These are phyloP conservation scores for Spilarctia lutea DNA, from an alignment of 2,888 invertebrate genomes.

Conservation along the genomic window DNA sequence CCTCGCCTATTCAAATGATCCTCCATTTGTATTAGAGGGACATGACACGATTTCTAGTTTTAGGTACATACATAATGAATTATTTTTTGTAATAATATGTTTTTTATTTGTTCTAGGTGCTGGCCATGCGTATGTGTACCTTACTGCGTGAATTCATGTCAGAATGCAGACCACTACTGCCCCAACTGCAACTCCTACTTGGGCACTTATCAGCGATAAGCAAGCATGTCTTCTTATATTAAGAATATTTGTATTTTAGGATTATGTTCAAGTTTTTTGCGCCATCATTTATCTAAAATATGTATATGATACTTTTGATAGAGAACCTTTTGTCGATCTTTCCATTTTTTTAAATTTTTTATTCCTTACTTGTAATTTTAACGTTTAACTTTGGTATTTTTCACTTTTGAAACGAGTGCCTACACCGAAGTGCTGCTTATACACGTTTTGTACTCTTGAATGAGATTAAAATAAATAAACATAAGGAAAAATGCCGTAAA, in stretches of 20 bases:
- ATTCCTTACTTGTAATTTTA: background rate
- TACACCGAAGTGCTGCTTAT: constrained; percentile 10
- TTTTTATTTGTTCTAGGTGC: constrained; percentile 66
- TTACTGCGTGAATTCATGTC: constrained; percentile 86
- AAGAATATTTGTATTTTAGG: constrained; percentile 14
- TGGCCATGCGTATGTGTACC: constrained; percentile 87
- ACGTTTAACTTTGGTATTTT: constrained; percentile 8
- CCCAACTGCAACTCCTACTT: constrained; percentile 85
- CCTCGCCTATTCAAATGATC: too few species aligned
- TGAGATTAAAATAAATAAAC: constrained; percentile 14
- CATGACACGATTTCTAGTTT: background rate
- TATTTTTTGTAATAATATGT: background rate
- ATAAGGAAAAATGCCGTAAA: background rate
- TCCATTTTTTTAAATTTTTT: background rate
- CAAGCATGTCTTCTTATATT: background rate
- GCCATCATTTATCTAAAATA: background rate
- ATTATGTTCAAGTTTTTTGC: background rate
- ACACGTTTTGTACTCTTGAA: constrained; percentile 10
- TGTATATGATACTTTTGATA: constrained; percentile 5
- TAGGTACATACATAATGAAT: background rate
- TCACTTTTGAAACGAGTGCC: constrained; percentile 13
- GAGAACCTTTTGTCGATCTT: constrained; percentile 2
- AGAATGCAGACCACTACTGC: constrained; percentile 86
- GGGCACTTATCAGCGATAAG: constrained; percentile 75
- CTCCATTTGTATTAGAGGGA: too few species aligned